These are phyloP conservation scores for Gymnoscopelus microlampas DNA, from an alignment of 2,797 vertebrate genomes.

Conservation along the genomic window DNA sequence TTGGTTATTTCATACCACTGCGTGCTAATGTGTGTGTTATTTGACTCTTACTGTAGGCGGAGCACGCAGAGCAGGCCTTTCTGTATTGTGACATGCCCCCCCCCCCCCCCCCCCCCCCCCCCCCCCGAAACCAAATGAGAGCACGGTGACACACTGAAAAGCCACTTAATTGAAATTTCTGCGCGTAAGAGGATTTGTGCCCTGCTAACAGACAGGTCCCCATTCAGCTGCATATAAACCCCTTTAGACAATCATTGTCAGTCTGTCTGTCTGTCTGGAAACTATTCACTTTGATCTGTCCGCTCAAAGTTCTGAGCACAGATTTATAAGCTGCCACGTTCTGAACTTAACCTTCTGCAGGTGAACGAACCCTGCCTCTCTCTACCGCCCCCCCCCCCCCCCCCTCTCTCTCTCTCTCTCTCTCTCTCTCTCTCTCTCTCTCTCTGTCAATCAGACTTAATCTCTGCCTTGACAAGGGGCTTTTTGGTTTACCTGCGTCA, in stretches of 20 bases:
- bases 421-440: background rate
- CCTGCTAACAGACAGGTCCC: slow-evolving; percentile 75
- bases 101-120: too few species aligned
- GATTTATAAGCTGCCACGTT: slow-evolving; percentile 56
- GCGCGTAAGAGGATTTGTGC: slow-evolving; percentile 82
- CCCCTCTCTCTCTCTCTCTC: slow-evolving; percentile 18
- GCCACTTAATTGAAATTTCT: slow-evolving; percentile 81
- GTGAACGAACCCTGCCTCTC: slow-evolving; percentile 54
- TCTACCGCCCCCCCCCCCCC: slow-evolving; percentile 35
- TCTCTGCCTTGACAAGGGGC: slow-evolving; percentile 19
- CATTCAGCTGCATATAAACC: slow-evolving; percentile 74
- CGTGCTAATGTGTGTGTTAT: too few species aligned
- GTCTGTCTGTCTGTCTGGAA: slow-evolving; percentile 50
- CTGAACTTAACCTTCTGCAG: slow-evolving; percentile 43
- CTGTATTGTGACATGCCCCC: too few species aligned
- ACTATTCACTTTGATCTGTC: slow-evolving; percentile 72
- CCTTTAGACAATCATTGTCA: slow-evolving; percentile 69
- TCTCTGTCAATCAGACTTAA: slow-evolving; percentile 51
- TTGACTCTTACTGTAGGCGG: too few species aligned
- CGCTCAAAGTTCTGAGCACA: slow-evolving; percentile 61
- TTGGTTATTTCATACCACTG: too few species aligned
- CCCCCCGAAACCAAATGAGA: too few species aligned
- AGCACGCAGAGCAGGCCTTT: too few species aligned
- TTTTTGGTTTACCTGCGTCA: slow-evolving; percentile 40
- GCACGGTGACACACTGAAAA: too few species aligned